Conservation (phyloP, 2,797 vertebrate species). For the Pteropus rufus region DNA sequence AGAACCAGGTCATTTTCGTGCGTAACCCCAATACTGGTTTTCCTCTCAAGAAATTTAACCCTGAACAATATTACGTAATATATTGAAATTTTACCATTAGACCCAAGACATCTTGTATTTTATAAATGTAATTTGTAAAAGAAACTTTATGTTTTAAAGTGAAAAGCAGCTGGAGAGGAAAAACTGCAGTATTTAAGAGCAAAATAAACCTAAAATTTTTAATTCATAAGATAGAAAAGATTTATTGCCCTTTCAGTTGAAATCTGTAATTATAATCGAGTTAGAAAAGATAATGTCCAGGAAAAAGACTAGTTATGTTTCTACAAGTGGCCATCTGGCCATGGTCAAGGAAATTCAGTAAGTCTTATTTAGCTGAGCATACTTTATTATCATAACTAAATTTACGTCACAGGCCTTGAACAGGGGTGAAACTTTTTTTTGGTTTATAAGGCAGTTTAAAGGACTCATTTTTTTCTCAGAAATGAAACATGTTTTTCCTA, state of each 20-base stretch:
- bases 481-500: neutral
- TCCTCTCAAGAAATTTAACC: neutral
- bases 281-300: neutral
- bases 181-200: neutral
- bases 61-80: neutral
- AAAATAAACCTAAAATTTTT: neutral
- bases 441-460: constrained; percentile 5
- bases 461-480: neutral
- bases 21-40: neutral
- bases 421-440: neutral
- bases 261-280: neutral
- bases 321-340: neutral
- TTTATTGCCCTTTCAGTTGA: neutral
- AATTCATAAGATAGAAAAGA: neutral
- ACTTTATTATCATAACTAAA: neutral
- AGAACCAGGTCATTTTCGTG: neutral
- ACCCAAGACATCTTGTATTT: neutral
- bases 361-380: neutral
- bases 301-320: neutral
- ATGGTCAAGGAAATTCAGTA: neutral
- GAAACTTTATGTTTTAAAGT: constrained; percentile 1
- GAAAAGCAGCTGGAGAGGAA: neutral
- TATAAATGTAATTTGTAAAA: neutral
- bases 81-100: neutral
- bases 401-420: neutral